Base-by-base conservation (phyloP, 2,888 invertebrate species). In the Cosmia pyralina region DNA sequence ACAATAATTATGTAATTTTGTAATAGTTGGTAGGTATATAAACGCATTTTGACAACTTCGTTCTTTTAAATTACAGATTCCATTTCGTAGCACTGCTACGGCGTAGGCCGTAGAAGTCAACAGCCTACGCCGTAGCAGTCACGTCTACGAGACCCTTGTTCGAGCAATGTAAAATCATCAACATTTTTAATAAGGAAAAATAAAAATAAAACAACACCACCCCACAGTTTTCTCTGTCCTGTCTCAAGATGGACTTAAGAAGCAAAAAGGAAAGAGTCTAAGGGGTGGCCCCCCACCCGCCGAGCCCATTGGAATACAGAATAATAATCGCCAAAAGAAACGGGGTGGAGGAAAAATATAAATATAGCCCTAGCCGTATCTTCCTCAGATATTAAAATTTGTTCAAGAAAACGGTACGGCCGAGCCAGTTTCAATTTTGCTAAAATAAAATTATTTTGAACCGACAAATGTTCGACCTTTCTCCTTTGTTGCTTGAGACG, bases 261-360 rank as follows among this genome's bases (percentile, higher is more conserved):
- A 96, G 96, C 96, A 96, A 96, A 96, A 96, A 96, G 96, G 96
- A 96, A 96, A 96, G 95, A 96, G 96, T 96, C 92, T 92, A 83
- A 88, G 92, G 95, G 95, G 93, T 87, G 92, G 85, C 81, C 91
- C 87, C 87, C 88, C 89, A 87, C 90, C 90, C 89, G 87, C 90
- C 88, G 75, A 86, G 90, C 94, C 94, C 94, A 94, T 94, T 92
- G 94, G 94, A 95, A 96, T 93, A 95, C 96, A 96, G 96, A 96
- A 96, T 96, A 96, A 96, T 96, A 95, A 96, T 96, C 96, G 94
- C 96, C 95, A 94, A 96, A 96, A 96, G 96, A 96, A 96, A 95
- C 90, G 89, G 90, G 92, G 87, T 90, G 94, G 94, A 88, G 93
- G 93, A 96, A 96, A 96, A 96, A 96, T 96, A 96, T 95, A 96